phyloP scores from a whole-genome alignment of 2,797 vertebrate genomes.

The Phoxinus dragarum region DNA sequence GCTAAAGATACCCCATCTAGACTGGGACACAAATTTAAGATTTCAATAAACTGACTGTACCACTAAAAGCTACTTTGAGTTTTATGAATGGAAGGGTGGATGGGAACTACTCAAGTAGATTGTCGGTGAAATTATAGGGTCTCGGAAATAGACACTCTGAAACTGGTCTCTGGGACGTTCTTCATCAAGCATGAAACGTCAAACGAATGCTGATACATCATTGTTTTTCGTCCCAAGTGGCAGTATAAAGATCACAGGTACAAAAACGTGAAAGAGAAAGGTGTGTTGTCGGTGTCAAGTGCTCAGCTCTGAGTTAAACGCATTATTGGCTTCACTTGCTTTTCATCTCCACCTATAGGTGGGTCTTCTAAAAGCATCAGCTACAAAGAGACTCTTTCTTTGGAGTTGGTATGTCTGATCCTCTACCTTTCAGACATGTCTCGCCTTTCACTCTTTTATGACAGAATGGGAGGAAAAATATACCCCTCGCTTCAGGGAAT shows the following conservation, averaged over 20 bases:
- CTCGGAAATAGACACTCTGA: constrained; percentile 76
- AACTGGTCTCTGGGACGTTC: constrained; percentile 70
- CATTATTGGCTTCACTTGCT: background rate
- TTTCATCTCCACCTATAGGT: constrained; percentile 8
- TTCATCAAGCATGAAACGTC: constrained; percentile 58
- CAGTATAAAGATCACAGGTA: background rate
- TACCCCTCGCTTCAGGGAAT: background rate
- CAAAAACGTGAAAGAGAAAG: constrained; percentile 18
- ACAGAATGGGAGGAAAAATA: background rate
- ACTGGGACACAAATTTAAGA: constrained; percentile 83
- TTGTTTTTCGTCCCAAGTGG: constrained; percentile 5
- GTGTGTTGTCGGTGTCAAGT: constrained; percentile 6
- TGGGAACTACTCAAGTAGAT: constrained; percentile 74
- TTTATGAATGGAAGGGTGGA: constrained; percentile 85
- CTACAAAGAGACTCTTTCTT: constrained; percentile 6
- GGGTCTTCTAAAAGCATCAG: background rate
- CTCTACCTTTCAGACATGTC: constrained; percentile 22
- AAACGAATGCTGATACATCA: background rate
- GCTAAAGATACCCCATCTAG: constrained; percentile 84
- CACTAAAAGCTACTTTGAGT: constrained; percentile 85
- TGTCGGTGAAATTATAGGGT: constrained; percentile 83
- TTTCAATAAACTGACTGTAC: constrained; percentile 84
- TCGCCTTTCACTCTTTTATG: background rate
- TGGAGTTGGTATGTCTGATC: constrained; percentile 3
- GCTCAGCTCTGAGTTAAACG: background rate